Percentiles rank a stretch among this genome's conserved stretches.
Evolutionary conservation across 2,888 invertebrate species (phyloP).

Genomic region (Polydrusus cervinus): DNA sequence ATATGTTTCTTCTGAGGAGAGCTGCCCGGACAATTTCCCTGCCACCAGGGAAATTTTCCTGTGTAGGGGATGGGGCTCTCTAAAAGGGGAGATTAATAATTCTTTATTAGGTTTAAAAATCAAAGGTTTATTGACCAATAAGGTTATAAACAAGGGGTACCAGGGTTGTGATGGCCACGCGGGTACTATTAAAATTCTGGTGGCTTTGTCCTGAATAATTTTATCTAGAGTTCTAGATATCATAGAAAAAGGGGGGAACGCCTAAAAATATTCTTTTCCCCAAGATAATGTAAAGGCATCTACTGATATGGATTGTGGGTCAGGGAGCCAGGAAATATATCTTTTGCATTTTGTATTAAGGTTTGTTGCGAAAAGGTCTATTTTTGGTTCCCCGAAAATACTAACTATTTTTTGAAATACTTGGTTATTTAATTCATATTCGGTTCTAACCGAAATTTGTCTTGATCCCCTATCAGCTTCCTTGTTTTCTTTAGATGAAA

Average conservation of each 20-base stretch:
- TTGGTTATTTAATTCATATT: slow-evolving; percentile 46
- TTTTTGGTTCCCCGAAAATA: slow-evolving; percentile 33
- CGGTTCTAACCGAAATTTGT: slow-evolving; percentile 35
- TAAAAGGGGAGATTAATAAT: slow-evolving; percentile 45
- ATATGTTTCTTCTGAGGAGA: slow-evolving; percentile 19
- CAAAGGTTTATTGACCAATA: background rate
- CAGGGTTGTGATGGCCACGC: background rate
- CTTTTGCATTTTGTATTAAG: slow-evolving; percentile 39
- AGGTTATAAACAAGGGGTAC: slow-evolving; percentile 1
- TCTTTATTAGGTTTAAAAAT: slow-evolving; percentile 13
- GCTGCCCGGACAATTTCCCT: slow-evolving; percentile 42
- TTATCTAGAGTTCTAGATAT: slow-evolving; percentile 3
- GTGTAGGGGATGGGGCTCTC: slow-evolving; percentile 37
- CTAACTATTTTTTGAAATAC: slow-evolving; percentile 38
- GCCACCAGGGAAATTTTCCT: slow-evolving; percentile 44
- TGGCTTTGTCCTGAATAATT: slow-evolving; percentile 7
- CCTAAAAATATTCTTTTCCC: slow-evolving; percentile 10
- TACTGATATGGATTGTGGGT: slow-evolving; percentile 38
- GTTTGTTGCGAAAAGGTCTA: slow-evolving; percentile 47
- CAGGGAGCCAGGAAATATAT: slow-evolving; percentile 45
- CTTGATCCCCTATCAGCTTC: slow-evolving; percentile 39
- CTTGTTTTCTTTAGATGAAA: slow-evolving; percentile 37
- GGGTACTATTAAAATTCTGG: slow-evolving; percentile 8
- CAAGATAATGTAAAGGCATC: slow-evolving; percentile 50
- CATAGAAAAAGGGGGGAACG: too few relatives aligned